Conservation (phyloP, 1,140 invertebrate species). For the Brachionus angularis region DNA sequence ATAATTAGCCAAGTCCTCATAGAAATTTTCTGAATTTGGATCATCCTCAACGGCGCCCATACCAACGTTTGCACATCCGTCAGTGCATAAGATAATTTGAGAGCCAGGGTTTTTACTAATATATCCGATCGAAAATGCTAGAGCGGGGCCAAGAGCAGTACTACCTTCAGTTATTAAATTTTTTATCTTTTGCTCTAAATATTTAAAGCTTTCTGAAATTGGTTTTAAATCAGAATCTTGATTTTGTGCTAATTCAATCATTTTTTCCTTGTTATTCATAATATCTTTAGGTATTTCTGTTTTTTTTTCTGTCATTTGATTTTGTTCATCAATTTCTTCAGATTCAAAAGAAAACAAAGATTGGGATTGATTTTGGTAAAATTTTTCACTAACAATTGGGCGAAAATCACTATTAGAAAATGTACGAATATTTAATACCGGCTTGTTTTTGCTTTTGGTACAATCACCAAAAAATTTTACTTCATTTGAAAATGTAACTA, state of each 20-base stretch:
- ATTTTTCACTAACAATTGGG: no score
- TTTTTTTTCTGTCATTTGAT: not conserved
- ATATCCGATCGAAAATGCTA: conserved; percentile 51
- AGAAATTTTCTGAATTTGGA: conserved; percentile 47
- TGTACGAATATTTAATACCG: not conserved
- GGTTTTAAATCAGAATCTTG: conserved; percentile 46
- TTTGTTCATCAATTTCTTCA: not conserved
- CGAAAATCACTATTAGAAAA: not conserved
- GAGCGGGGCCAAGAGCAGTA: conserved; percentile 54
- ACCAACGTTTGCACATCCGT: conserved; percentile 55
- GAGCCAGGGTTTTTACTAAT: conserved; percentile 51
- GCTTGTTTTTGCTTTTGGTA: no score
- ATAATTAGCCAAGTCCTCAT: conserved; percentile 48
- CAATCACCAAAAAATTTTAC: conserved; percentile 49
- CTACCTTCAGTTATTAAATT: conserved; percentile 47
- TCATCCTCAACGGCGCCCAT: conserved; percentile 49
- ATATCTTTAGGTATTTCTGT: conserved; percentile 18
- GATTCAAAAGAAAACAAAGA: not conserved
- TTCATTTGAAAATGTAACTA: conserved; percentile 49
- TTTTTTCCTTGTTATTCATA: conserved; percentile 45
- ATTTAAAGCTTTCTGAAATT: conserved; percentile 46
- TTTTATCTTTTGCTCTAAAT: conserved; percentile 46
- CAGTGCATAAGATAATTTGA: conserved; percentile 57
- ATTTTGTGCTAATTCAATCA: conserved; percentile 46
- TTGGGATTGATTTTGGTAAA: not conserved